Percentiles rank a stretch among this genome's conserved stretches.
Evolutionary conservation across 2,113 vertebrate genomes (phyloP).

Genomic region (Isurus oxyrinchus): DNA sequence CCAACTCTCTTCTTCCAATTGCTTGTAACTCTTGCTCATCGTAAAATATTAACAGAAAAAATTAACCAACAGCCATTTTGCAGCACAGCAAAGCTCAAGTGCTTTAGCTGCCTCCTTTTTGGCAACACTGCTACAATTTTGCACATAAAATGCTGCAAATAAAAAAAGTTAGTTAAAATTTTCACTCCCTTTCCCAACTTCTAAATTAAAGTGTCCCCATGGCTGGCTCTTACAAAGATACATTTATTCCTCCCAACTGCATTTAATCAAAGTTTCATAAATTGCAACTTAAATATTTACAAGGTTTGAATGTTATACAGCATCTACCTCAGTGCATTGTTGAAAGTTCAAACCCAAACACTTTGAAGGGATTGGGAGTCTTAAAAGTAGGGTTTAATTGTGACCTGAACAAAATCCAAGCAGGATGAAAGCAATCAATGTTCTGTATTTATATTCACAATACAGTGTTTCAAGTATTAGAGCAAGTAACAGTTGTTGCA

Average conservation of each 20-base stretch:
- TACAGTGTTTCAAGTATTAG: background rate
- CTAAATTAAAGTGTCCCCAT: background rate
- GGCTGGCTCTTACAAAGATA: background rate
- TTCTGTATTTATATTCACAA: too few relatives aligned
- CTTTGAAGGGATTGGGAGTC: background rate
- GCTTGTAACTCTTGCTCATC: background rate
- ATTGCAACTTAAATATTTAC: background rate
- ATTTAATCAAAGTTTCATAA: background rate
- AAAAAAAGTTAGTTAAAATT: background rate
- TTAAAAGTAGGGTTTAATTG: background rate
- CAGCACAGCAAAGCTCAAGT: background rate
- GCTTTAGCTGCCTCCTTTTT: background rate
- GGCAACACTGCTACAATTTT: background rate
- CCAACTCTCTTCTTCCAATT: background rate
- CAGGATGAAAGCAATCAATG: background rate
- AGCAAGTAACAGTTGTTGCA: background rate
- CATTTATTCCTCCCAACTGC: background rate
- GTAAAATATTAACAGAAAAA: too few relatives aligned
- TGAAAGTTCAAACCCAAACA: background rate
- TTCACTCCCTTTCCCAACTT: background rate
- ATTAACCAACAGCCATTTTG: background rate
- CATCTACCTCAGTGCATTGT: background rate
- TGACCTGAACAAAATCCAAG: background rate
- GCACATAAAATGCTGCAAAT: background rate
- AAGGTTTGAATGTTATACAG: background rate